Evolutionary conservation across 2,888 invertebrate species (phyloP).

Genomic region (Protonemura montana): DNA sequence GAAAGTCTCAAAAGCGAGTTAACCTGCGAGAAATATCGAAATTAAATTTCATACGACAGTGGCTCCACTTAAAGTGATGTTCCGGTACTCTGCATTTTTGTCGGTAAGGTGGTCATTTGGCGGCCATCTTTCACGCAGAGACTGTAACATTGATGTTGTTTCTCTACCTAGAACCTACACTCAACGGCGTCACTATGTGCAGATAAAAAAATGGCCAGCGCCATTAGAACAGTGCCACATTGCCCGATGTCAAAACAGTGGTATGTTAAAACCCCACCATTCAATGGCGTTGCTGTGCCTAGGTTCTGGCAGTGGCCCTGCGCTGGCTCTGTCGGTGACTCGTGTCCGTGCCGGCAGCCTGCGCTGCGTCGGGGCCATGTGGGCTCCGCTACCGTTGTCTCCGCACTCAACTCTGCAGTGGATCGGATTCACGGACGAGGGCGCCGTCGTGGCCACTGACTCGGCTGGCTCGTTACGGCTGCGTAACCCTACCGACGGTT

Average conservation of each 20-base stretch:
- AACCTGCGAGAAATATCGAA: too few species aligned
- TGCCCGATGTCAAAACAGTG: neutral
- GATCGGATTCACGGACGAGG: constrained; percentile 83
- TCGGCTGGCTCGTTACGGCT: constrained; percentile 77
- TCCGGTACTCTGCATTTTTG: too few species aligned
- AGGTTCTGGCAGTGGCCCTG: neutral
- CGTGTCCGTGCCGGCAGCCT: constrained; percentile 47
- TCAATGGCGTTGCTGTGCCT: neutral
- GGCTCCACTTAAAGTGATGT: too few species aligned
- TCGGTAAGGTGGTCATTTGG: too few species aligned
- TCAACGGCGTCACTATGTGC: too few species aligned
- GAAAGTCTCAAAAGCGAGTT: too few species aligned
- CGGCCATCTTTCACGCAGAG: too few species aligned
- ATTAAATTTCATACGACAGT: too few species aligned
- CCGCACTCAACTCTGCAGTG: constrained; percentile 74
- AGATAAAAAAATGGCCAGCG: too few species aligned
- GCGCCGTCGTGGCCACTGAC: constrained; percentile 81
- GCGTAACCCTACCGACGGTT: constrained; percentile 68
- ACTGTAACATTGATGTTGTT: too few species aligned
- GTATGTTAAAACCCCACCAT: neutral
- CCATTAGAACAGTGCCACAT: neutral
- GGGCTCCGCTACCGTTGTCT: constrained; percentile 67
- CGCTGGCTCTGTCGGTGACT: constrained; percentile 59
- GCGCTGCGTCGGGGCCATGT: constrained; percentile 39
- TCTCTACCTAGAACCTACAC: too few species aligned